Evolutionary conservation across 53 echinoderm and acorn worm species (phyloP).

Genomic region (Astropecten irregularis): DNA sequence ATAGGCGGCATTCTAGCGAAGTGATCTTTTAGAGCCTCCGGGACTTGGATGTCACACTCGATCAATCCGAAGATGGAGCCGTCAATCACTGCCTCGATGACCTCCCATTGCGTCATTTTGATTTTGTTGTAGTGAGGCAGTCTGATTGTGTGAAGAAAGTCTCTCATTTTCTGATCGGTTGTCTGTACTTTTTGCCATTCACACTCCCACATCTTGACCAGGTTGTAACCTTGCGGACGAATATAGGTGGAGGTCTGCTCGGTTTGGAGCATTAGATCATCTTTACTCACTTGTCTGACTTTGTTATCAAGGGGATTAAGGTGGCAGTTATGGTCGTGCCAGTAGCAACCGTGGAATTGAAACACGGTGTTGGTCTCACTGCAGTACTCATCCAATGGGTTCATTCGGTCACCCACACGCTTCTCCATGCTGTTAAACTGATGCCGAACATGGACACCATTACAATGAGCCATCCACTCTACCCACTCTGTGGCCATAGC

Average conservation of each 20-base stretch:
- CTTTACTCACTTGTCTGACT: not conserved
- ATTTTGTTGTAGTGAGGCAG: constrained; percentile 7
- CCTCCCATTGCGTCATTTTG: not conserved
- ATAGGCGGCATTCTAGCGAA: constrained; percentile 28
- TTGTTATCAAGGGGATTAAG: constrained; percentile 7
- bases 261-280: not conserved
- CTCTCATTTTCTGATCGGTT: not conserved
- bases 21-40: not conserved
- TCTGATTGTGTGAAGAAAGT: constrained; percentile 1
- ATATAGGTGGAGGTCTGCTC: not conserved
- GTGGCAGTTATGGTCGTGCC: constrained; percentile 16
- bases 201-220: constrained; percentile 34
- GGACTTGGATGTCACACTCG: constrained; percentile 27
- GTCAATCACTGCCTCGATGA: constrained; percentile 6
- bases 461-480: not conserved
- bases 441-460: not conserved
- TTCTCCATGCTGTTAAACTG: constrained; percentile 1
- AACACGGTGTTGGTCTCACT: constrained; percentile 22
- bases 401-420: not conserved
- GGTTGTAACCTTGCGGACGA: not conserved
- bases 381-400: constrained; percentile 20
- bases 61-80: not conserved
- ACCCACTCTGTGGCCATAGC: not conserved
- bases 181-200: not conserved
- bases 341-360: constrained; percentile 33